Base-by-base conservation (phyloP, 1,140 invertebrate genomes). In the Caligus rogercresseyi region DNA sequence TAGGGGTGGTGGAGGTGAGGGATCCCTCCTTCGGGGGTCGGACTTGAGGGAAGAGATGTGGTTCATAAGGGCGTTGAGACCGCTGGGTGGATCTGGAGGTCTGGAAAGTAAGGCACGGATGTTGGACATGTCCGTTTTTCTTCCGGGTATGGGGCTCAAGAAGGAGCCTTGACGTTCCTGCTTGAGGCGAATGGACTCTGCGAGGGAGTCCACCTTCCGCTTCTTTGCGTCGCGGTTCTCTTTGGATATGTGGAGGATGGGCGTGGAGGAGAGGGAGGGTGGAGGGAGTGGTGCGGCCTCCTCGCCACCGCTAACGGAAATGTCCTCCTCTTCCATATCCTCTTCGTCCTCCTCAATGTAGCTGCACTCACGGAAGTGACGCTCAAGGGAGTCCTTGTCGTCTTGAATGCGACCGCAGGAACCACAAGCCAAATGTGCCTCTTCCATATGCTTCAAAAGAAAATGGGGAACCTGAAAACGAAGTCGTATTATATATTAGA, bases 381-480 rank as follows among this genome's bases (percentile, higher is more conserved):
- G 13, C n/a, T n/a, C 15, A 15, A 63, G 23, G 13, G 19, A 18
- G 24, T 16, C n/a, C 18, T 55, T 54, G 16, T 63, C 61, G 15
- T 63, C 61, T 15, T 25, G 20, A n/a, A 21, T 52, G 23, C 18
- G 15, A 21, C 61, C 61, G 25, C 61, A 63, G 19, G 52, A 18
- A 7, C 52, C 20, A 55, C 61, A 63, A 4, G 52, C 54, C 14
- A 19, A 25, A 25, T 63, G 61, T n/a, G 15, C 25, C 15, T 15
- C 52, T 21, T 63, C 61, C 61, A 63, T 63, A 25, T 63, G 61
- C 52, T 63, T 63, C 24, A 63, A 15, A 25, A 60, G 57, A 43
- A 43, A 43, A 43, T 43, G 31, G 7, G 31, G 31, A n/a, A 43
- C 31, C 31, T 43, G 31, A 43, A 43, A 43, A 43, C 7, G 31